Base-by-base conservation (phyloP, 2,888 invertebrate species). In the Malthinus seriepunctatus region DNA sequence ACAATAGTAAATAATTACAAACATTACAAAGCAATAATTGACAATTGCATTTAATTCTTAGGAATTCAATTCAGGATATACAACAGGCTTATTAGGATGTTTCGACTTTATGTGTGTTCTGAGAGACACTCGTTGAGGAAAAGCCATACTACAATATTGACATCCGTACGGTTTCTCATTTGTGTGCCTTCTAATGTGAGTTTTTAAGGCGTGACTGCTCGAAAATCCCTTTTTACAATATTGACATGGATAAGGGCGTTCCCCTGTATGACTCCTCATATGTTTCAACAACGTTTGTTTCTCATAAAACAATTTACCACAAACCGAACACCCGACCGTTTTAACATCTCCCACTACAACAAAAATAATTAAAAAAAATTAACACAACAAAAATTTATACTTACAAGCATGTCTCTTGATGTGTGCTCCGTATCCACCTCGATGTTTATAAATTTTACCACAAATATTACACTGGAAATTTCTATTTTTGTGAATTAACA, bases 221-320 rank as follows among this genome's bases (percentile, higher is more conserved):
- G 51, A 51, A 32, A 51, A 51, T 8, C 51, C 39, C 12, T 42
- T 51, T 8, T 39, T 51, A 15, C 51, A 51, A 44, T 31, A 51
- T n/a, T 51, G 31, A 32, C 51, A 51, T 0, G 51, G 51, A 42
- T 51, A 42, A 2, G 51, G 51, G 8, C 51, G 11, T 31, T 38
- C 51, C 9, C 39, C 45, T 6, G 47, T 58, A 14, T 58, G 51
- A 38, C 32, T 51, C n/a, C 35, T n/a, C 51, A 51, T 38, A 10
- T 51, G 51, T 12, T 51, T 39, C 8, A n/a, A 15, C n/a, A 51
- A 9, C n/a, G 23, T 37, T 32, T 51, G 23, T 12, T 8, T 42
- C 3, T 42, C 23, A 10, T n/a, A 32, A 32, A 51, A 42, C 2
- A 31, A 10, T 32, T 51, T 51, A 11, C 32, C 51, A n/a, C 51